phyloP scores from a whole-genome alignment of 2,888 invertebrate genomes.

The Tenthredo amoena region DNA sequence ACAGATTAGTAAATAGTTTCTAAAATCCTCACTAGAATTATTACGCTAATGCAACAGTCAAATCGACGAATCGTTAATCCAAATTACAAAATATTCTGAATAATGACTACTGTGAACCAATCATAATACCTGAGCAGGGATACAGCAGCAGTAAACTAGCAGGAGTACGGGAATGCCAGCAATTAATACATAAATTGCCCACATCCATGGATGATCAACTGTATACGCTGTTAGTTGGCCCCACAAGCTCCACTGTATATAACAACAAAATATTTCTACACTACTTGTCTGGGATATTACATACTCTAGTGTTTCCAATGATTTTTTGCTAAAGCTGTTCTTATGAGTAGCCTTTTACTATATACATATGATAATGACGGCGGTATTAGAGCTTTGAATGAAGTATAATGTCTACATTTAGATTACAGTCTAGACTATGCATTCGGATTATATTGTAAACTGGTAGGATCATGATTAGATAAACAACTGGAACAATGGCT shows the following conservation, averaged over 20 bases:
- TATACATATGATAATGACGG: background rate
- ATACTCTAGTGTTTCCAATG: background rate
- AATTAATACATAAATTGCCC: conserved; percentile 90
- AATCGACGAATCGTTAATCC: background rate
- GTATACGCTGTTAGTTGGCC: conserved; percentile 88
- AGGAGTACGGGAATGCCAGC: conserved; percentile 89
- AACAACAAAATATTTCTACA: conserved; percentile 61
- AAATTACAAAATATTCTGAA: background rate
- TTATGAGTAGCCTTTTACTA: background rate
- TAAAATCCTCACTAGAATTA: conserved; percentile 62
- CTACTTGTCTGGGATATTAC: background rate
- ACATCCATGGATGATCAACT: conserved; percentile 94
- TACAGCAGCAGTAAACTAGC: conserved; percentile 91
- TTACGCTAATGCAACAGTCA: background rate
- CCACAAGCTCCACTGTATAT: conserved; percentile 88
- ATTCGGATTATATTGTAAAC: background rate
- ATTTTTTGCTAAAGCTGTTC: background rate
- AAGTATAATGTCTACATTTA: background rate
- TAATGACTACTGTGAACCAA: background rate
- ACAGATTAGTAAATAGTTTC: conserved; percentile 34
- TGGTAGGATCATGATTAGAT: conserved; percentile 27
- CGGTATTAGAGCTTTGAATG: background rate
- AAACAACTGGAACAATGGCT: background rate
- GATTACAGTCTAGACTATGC: conserved; percentile 22
- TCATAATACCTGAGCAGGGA: conserved; percentile 80